phyloP scores from a whole-genome alignment of 1,140 invertebrate species.

The Caenorhabditis remanei region DNA sequence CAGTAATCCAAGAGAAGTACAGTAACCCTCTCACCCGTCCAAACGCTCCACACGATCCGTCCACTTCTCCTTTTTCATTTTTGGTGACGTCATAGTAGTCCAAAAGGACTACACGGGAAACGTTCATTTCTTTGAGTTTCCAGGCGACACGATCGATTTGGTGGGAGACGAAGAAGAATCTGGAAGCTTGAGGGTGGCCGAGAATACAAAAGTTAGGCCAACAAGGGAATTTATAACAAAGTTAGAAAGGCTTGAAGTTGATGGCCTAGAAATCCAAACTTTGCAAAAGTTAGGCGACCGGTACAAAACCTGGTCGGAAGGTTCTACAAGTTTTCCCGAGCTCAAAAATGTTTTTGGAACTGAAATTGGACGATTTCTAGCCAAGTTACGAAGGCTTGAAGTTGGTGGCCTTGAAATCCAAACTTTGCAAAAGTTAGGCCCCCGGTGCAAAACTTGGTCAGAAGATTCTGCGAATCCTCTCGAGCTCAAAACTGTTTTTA shows the following conservation, averaged over 20 bases:
- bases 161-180: constrained; percentile 44
- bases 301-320: background rate
- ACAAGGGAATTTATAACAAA: background rate
- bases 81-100: constrained; percentile 59
- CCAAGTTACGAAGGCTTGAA: background rate
- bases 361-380: background rate
- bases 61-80: constrained; percentile 55
- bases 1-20: background rate
- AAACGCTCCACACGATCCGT: constrained; percentile 54
- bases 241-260: background rate
- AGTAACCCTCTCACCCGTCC: constrained; percentile 39
- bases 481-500: no score
- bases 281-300: background rate
- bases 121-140: background rate
- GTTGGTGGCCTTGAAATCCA: no score
- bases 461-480: no score
- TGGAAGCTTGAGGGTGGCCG: background rate
- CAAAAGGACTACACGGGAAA: constrained; percentile 38
- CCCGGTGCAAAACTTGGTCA: no score
- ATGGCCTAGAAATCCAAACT: constrained; percentile 1
- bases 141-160: constrained; percentile 48
- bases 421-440: no score
- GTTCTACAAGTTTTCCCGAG: no score
- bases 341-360: background rate
- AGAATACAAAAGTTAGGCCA: no score